Base-by-base conservation (phyloP, 1,140 invertebrate species). In the Drosophila neocordata region DNA sequence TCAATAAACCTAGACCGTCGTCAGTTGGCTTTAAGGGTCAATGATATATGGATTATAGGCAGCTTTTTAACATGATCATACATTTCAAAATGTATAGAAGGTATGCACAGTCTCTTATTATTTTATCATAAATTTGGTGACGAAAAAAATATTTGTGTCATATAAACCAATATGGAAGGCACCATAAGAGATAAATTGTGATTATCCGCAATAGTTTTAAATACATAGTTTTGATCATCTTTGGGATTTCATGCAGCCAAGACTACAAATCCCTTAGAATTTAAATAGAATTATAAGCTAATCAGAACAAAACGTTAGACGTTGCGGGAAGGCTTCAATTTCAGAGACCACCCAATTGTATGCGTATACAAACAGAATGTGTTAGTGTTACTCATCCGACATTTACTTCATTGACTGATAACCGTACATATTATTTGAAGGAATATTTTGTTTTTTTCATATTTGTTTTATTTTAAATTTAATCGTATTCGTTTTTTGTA, bases 331-430 rank as follows among this genome's bases (percentile, higher is more conserved):
- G 56, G 35, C 35, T 59, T 35, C 31, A 18, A 3, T 8, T 11
- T 59, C 15, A 9, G 12, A 8, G 13, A 5, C 22, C 38, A 37
- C 24, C 18, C 34, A 27, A 48, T 31, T 55, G 62, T 58, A 61
- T 63, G 37, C 64, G 68, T 63, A 66, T 63, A 48, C 41, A 48
- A 48, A 20, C 38, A 59, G 38, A 22, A 58, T 66, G 55, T 68
- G 63, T 80, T 77, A 60, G 62, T 74, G 62, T 74, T 61, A 66
- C 38, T 87, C 65, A 78, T 72, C 65, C 69, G 65, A 78, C 71
- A 87, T 82, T 72, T 63, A 82, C 65, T 87, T 85, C 82, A 85
- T 87, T 67, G 82, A 85, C 82, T 85, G 82, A 85, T 85, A 84
- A 62, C 66, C 72, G 58, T 80, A 77, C 62, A 78, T 69, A 74